Evolutionary conservation across 2,113 vertebrate species (phyloP).

Genomic region (Desmodus rotundus): DNA sequence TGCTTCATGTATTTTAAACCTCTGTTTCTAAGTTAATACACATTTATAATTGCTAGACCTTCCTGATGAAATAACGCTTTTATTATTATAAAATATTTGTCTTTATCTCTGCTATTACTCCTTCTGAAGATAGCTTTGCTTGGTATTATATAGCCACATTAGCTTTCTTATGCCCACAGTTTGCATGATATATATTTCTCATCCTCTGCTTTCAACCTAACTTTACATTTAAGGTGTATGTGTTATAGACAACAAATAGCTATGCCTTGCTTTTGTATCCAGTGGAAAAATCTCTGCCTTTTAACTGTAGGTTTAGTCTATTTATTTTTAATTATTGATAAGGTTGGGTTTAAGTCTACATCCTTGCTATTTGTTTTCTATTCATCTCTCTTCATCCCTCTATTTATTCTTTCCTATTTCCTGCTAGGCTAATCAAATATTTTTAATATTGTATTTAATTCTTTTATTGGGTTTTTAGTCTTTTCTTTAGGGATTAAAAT

Average conservation of each 20-base stretch:
- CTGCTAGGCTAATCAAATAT: background rate
- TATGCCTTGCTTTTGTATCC: background rate
- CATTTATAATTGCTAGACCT: background rate
- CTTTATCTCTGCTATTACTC: background rate
- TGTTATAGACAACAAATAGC: background rate
- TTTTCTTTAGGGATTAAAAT: background rate
- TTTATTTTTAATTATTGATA: constrained; percentile 6
- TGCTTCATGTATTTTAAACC: background rate
- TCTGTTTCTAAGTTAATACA: background rate
- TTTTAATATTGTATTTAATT: background rate
- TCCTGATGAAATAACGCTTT: background rate
- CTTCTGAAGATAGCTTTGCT: background rate
- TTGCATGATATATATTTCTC: background rate
- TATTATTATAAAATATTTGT: background rate
- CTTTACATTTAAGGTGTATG: background rate
- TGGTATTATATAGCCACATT: background rate
- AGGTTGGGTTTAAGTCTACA: background rate
- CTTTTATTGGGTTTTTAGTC: background rate
- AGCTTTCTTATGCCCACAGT: background rate
- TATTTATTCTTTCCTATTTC: constrained; percentile 10
- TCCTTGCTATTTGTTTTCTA: background rate
- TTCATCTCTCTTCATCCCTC: background rate
- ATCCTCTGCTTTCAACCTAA: background rate
- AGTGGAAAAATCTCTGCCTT: background rate
- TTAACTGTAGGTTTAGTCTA: background rate